Percentiles rank a stretch among this genome's conserved stretches.
Conservation (phyloP, 2,888 invertebrate genomes). For the Drosophila silvestris region DNA sequence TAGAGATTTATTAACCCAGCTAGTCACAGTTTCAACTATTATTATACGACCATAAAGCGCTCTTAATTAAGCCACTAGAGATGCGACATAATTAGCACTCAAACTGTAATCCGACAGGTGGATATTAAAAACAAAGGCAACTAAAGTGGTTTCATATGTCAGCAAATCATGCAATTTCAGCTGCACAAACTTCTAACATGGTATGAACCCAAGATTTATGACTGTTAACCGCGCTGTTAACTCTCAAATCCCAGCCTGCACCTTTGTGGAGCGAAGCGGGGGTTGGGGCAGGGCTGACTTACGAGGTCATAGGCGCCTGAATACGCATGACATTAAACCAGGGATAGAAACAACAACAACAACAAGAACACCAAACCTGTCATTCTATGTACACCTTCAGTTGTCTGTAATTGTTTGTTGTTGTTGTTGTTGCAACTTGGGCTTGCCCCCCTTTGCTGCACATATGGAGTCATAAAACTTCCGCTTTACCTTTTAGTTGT, state of each 20-base stretch:
- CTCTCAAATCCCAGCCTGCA: slow-evolving; percentile 51
- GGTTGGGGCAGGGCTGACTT: not conserved
- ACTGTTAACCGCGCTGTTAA: slow-evolving; percentile 44
- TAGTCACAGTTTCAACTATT: not conserved
- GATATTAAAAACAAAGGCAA: not conserved
- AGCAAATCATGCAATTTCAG: slow-evolving; percentile 38
- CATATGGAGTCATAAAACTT: slow-evolving; percentile 61
- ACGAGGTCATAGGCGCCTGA: slow-evolving; percentile 36
- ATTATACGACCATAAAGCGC: not conserved
- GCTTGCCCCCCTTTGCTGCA: not conserved
- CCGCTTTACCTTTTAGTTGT: slow-evolving; percentile 70
- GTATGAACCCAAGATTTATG: slow-evolving; percentile 51
- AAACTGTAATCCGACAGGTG: slow-evolving; percentile 1
- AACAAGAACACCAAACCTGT: not conserved
- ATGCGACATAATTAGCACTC: slow-evolving; percentile 1
- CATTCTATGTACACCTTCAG: not conserved
- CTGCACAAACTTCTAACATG: slow-evolving; percentile 29
- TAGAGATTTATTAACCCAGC: not conserved
- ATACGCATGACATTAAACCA: slow-evolving; percentile 5
- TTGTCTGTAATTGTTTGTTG: not conserved
- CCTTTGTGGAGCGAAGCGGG: slow-evolving; percentile 26
- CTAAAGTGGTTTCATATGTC: slow-evolving; percentile 5
- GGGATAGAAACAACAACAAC: not conserved
- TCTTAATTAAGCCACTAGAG: not conserved
- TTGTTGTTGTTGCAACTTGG: slow-evolving; percentile 2